Base-by-base conservation (phyloP, 64 coral and sea anemone species). In the Actinia tenebrosa region DNA sequence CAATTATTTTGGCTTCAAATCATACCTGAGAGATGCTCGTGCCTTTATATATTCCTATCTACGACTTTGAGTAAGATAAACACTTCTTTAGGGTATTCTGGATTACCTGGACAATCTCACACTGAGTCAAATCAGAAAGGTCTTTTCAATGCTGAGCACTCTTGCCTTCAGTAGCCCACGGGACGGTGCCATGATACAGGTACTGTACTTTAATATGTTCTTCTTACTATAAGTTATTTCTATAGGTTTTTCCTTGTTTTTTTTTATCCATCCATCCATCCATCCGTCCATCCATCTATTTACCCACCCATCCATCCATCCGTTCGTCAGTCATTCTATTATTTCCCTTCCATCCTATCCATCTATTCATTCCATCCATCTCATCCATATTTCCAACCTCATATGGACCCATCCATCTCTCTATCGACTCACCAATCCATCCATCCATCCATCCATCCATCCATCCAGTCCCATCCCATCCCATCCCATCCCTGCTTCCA, bases 51-150 rank as follows among this genome's bases (percentile, higher is more conserved):
- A 18, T 81, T 37, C 30, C 30, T 37, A 37, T 37, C 30, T 37
- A 37, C 30, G 30, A 17, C 62, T 54, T 16, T 37, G 7, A 66
- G n/a, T 69, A 9, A 26, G 47, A 50, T 2, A 3, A 20, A n/a
- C 10, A 54, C 46, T 23, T 86, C 60, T 55, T 23, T 20, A 94
- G 96, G 96, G 96, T 16, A 92, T 98, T 56, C 84, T 98, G 22
- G 96, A 98, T 87, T 99, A 99, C 50, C 71, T 99, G 64, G 97
- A 99, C 59, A 99, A 99, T 60, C 80, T 99, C 1, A 99, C 88
- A 45, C 86, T 99, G 16, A 72, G 63, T 52, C 93, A 99, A 52
- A 99, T 95, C n/a, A 85, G 97, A 27, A 99, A 99, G 79, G 87
- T 99, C 7, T 99, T 99, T 43, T 80, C 86, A 5, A 95, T 99